These are phyloP conservation scores for Brachionus paranguensis DNA, from an alignment of 1,140 invertebrate genomes.

Conservation along the genomic window DNA sequence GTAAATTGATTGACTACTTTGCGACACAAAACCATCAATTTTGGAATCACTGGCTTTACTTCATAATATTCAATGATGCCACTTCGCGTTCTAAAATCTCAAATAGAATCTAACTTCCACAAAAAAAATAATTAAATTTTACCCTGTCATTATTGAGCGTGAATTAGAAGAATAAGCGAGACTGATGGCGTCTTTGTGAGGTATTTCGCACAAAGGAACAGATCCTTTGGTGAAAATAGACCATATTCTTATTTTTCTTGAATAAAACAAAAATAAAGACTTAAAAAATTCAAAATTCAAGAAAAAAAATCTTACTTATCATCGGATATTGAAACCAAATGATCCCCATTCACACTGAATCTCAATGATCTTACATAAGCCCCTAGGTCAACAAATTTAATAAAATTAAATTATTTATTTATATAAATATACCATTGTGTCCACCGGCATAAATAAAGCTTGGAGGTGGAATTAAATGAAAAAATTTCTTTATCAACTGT, in stretches of 20 bases:
- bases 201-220: neutral
- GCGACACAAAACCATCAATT: neutral
- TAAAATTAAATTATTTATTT: neutral
- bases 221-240: neutral
- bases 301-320: slow-evolving; percentile 45
- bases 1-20: slow-evolving; percentile 34
- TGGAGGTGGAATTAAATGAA: slow-evolving; percentile 58
- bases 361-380: slow-evolving; percentile 57
- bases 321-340: slow-evolving; percentile 57
- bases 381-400: neutral
- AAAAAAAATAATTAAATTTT: neutral
- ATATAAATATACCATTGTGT: slow-evolving; percentile 51
- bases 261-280: neutral
- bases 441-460: slow-evolving; percentile 60
- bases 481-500: slow-evolving; percentile 48
- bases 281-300: neutral
- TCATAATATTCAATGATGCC: slow-evolving; percentile 15
- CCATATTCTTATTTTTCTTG: slow-evolving; percentile 39
- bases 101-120: neutral
- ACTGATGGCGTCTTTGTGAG: slow-evolving; percentile 5
- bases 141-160: slow-evolving; percentile 9
- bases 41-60: neutral
- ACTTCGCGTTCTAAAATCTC: neutral
- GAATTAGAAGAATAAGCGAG: slow-evolving; percentile 13
- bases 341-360: slow-evolving; percentile 56